Percentiles rank a stretch among this genome's conserved stretches.
Evolutionary conservation across 2,113 vertebrate species (phyloP).

Genomic region (Sorex fumeus): DNA sequence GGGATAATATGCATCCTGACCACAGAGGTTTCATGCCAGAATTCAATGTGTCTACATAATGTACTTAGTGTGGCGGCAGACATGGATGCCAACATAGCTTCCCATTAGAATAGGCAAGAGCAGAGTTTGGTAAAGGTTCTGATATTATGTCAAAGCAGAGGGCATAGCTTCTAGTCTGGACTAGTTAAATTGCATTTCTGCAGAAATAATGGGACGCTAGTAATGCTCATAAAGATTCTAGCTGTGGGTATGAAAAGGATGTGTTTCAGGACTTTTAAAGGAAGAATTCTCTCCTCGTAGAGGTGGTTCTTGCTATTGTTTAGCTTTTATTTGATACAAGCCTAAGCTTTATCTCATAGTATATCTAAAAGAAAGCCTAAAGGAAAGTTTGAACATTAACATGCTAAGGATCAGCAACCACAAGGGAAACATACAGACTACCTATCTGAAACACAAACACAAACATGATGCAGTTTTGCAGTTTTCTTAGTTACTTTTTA

Average conservation of each 20-base stretch:
- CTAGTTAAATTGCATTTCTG: constrained; percentile 55
- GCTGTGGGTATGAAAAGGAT: not conserved
- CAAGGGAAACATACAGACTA: not conserved
- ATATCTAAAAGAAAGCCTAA: not conserved
- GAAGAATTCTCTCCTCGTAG: not conserved
- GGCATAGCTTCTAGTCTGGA: constrained; percentile 32
- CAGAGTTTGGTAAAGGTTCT: not conserved
- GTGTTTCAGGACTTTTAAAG: not conserved
- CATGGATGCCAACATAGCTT: not conserved
- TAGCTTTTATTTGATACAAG: constrained; percentile 23
- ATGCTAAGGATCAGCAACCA: not conserved
- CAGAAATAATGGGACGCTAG: not conserved
- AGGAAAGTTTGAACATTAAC: not conserved
- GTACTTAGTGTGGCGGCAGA: not conserved
- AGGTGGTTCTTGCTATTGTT: not conserved
- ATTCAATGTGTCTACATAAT: not conserved
- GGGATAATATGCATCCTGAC: not conserved
- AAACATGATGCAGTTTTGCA: not conserved
- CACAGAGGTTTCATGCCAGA: not conserved
- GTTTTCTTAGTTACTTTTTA: not conserved
- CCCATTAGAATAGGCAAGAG: not conserved
- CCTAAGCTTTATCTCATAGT: not conserved
- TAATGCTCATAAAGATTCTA: too few species aligned
- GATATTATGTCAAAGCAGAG: constrained; percentile 12
- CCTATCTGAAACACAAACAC: not conserved